Conservation (phyloP, 2,113 vertebrate species). For the Elgaria multicarinata region DNA sequence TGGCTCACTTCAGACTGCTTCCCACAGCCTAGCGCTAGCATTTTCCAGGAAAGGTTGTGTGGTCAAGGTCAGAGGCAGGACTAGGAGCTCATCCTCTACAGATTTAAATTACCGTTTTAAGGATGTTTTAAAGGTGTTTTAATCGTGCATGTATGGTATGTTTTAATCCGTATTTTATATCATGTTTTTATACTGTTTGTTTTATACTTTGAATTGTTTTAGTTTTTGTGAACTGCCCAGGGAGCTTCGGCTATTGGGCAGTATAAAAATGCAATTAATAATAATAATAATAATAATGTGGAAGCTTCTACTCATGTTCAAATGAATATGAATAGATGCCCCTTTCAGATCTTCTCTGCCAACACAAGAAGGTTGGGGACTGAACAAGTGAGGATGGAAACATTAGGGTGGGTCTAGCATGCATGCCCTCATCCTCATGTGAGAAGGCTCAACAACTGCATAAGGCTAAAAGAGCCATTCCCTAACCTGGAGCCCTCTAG, state of each 20-base stretch:
- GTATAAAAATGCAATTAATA: too few species aligned
- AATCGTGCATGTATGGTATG: too few species aligned
- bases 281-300: too few species aligned
- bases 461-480: neutral
- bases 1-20: neutral
- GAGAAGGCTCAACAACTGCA: neutral
- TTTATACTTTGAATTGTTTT: too few species aligned
- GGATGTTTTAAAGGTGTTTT: too few species aligned
- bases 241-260: too few species aligned
- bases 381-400: neutral
- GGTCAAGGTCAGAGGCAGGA: neutral
- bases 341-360: neutral
- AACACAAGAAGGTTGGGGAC: neutral
- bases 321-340: neutral
- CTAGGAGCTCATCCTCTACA: neutral
- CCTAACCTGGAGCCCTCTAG: neutral
- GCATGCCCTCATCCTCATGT: neutral
- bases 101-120: neutral
- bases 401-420: too few species aligned
- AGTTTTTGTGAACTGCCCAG: too few species aligned
- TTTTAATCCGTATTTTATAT: too few species aligned
- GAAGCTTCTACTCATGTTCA: neutral
- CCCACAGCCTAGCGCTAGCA: neutral
- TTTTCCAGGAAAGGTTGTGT: neutral
- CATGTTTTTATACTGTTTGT: too few species aligned